phyloP scores from a whole-genome alignment of 2,797 vertebrate genomes.

The Hemitrygon akajei region DNA sequence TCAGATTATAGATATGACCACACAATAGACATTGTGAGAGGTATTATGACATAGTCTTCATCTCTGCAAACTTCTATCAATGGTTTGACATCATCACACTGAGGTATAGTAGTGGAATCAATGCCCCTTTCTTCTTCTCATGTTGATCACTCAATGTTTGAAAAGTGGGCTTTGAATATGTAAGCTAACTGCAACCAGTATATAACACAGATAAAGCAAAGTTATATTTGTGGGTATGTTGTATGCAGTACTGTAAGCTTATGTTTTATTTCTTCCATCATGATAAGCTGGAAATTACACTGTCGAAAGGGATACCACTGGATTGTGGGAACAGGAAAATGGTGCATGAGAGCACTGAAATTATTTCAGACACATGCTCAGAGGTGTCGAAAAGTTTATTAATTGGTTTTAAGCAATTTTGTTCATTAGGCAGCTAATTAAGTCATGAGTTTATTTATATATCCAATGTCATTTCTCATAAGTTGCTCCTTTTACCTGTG shows the following conservation, averaged over 20 bases:
- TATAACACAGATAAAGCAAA: background rate
- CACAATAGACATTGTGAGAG: slow-evolving; percentile 29
- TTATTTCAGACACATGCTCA: background rate
- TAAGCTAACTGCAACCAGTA: background rate
- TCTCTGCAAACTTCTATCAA: background rate
- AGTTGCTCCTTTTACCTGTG: background rate
- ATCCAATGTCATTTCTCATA: background rate
- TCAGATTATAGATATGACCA: slow-evolving; percentile 13
- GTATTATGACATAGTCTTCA: slow-evolving; percentile 27
- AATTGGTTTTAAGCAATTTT: background rate
- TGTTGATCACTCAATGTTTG: background rate
- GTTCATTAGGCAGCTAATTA: too few species aligned
- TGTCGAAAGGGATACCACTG: background rate
- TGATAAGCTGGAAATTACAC: background rate
- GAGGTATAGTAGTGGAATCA: background rate
- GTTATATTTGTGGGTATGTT: background rate
- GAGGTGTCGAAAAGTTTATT: background rate
- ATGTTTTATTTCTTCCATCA: background rate
- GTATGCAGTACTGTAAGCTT: background rate
- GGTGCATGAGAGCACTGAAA: background rate
- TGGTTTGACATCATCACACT: background rate
- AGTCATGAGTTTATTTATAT: background rate
- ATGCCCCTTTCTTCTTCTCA: background rate
- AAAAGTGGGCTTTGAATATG: background rate
- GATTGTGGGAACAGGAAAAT: background rate